Conservation (phyloP, 2,888 invertebrate species). For the Eubasilissa splendida region DNA sequence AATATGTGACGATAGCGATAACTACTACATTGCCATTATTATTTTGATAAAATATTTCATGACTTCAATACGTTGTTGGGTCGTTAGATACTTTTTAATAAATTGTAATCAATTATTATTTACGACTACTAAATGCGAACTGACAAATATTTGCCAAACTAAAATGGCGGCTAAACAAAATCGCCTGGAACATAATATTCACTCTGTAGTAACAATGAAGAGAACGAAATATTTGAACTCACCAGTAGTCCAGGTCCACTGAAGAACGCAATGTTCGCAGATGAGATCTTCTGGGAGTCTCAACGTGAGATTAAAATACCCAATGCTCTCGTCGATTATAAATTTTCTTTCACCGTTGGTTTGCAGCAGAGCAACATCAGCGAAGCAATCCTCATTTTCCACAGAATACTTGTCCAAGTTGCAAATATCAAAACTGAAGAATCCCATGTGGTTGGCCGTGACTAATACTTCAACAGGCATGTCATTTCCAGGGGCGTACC, state of each 20-base stretch:
- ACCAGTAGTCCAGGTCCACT: constrained; percentile 72
- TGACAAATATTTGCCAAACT: no score
- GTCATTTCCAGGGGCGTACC: constrained; percentile 61
- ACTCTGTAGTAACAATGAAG: no score
- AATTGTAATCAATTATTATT: no score
- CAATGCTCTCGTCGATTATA: constrained; percentile 53
- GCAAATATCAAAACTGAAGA: constrained; percentile 70
- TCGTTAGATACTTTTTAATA: no score
- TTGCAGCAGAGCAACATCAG: constrained; percentile 63
- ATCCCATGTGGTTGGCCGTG: constrained; percentile 69
- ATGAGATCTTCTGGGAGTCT: constrained; percentile 66
- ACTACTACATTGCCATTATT: no score
- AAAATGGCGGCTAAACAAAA: no score
- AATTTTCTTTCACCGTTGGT: constrained; percentile 61
- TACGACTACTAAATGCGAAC: no score
- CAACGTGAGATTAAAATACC: constrained; percentile 61
- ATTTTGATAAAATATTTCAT: no score
- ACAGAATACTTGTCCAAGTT: constrained; percentile 64
- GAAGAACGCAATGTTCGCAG: constrained; percentile 72
- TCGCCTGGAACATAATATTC: no score
- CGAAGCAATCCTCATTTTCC: constrained; percentile 72
- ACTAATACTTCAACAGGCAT: constrained; percentile 64
- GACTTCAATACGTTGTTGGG: no score
- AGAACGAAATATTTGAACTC: constrained; percentile 56
- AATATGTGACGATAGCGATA: no score